Conservation (phyloP, 2,113 vertebrate species). For the Lepidothrix coronata region DNA sequence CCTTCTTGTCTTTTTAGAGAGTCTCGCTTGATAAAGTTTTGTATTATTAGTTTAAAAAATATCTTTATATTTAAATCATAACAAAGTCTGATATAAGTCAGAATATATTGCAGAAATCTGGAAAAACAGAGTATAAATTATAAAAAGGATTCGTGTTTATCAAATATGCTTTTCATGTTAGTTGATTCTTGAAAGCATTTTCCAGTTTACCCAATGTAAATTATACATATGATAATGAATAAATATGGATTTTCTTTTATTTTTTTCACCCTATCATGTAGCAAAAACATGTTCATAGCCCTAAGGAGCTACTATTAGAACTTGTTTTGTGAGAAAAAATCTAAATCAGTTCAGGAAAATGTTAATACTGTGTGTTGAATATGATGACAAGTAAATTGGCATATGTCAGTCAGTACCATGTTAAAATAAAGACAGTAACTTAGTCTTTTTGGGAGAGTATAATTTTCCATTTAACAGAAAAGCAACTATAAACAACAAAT, state of each 20-base stretch:
- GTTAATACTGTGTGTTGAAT: slow-evolving; percentile 16
- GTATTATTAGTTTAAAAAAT: background rate
- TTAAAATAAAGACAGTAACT: slow-evolving; percentile 33
- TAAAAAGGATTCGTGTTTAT: slow-evolving; percentile 35
- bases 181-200: slow-evolving; percentile 20
- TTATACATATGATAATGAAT: slow-evolving; percentile 9
- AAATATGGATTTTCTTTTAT: background rate
- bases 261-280: background rate
- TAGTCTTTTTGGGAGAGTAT: slow-evolving; percentile 13
- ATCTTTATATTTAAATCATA: background rate
- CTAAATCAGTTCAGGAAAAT: slow-evolving; percentile 23
- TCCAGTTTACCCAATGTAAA: background rate
- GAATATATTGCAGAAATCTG: background rate
- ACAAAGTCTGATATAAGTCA: background rate
- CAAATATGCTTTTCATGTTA: slow-evolving; percentile 27
- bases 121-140: slow-evolving; percentile 30
- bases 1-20: background rate
- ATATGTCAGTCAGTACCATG: slow-evolving; percentile 33
- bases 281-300: background rate
- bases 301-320: slow-evolving; percentile 6
- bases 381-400: slow-evolving; percentile 56
- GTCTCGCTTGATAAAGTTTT: background rate
- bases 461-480: slow-evolving; percentile 48
- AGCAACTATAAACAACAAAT: slow-evolving; percentile 54
- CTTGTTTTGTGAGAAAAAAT: background rate